Percentiles rank a stretch among this genome's conserved stretches.
phyloP scores from a whole-genome alignment of 2,797 vertebrate genomes.

The Hafferia zeledoni region DNA sequence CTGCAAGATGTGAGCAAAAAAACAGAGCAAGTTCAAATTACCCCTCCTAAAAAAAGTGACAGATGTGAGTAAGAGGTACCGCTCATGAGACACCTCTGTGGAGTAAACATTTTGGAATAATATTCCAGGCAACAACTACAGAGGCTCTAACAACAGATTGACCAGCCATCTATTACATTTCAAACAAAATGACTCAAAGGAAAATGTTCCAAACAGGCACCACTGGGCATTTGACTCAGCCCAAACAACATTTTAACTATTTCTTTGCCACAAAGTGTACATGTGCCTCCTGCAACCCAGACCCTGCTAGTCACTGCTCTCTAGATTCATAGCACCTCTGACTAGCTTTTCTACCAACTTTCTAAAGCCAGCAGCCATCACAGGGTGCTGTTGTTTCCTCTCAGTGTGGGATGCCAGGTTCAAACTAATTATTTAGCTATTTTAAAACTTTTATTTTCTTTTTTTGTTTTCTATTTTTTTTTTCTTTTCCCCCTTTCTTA shows the following conservation, averaged over 20 bases:
- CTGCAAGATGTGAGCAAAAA: not conserved
- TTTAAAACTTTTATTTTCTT: not conserved
- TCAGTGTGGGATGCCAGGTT: not conserved
- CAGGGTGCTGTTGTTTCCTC: not conserved
- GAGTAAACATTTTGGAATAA: conserved; percentile 61
- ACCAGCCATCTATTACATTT: conserved; percentile 38
- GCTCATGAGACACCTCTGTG: conserved; percentile 48
- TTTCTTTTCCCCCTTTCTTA: not conserved
- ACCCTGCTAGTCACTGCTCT: not conserved
- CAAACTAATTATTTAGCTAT: not conserved
- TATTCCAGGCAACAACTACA: conserved; percentile 66
- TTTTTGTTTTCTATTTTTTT: not conserved
- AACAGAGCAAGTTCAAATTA: not conserved
- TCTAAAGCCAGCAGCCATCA: not conserved
- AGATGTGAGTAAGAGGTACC: conserved; percentile 65
- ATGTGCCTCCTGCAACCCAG: not conserved
- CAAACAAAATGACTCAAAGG: conserved; percentile 60
- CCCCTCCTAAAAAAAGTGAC: conserved; percentile 34
- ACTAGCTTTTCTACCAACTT: not conserved
- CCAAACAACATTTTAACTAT: conserved; percentile 1
- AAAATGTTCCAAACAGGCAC: conserved; percentile 60
- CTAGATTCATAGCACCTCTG: not conserved
- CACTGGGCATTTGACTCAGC: conserved; percentile 46
- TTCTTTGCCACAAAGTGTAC: not conserved
- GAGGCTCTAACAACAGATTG: conserved; percentile 44